Evolutionary conservation across 1,140 invertebrate genomes (phyloP).

Genomic region (Heterodera schachtii): DNA sequence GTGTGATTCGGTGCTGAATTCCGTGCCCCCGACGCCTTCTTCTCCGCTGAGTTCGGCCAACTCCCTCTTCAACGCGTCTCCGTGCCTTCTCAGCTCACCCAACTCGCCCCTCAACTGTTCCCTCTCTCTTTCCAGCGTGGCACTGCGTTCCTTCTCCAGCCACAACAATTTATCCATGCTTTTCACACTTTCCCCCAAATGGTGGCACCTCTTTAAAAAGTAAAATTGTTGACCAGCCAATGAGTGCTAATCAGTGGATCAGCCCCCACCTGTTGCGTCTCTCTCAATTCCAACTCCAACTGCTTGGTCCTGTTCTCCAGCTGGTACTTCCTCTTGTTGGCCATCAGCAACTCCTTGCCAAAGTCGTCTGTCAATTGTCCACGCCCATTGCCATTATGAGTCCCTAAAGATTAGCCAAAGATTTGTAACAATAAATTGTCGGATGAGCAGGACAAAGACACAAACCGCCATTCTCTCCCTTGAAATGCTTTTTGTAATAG

Average conservation of each 20-base stretch:
- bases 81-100: constrained; percentile 21
- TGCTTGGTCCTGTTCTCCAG: constrained; percentile 35
- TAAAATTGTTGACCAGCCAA: not conserved
- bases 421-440: too few species aligned
- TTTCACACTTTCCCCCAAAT: constrained; percentile 31
- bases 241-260: too few species aligned
- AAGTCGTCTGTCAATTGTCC: constrained; percentile 32
- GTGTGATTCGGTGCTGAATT: not conserved
- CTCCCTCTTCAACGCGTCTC: constrained; percentile 35
- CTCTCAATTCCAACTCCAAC: constrained; percentile 32
- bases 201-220: constrained; percentile 1
- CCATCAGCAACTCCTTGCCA: constrained; percentile 43
- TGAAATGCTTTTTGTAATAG: constrained; percentile 38
- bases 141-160: constrained; percentile 46
- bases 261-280: constrained; percentile 17
- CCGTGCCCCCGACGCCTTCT: not conserved
- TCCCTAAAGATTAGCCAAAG: not conserved
- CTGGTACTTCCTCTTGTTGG: constrained; percentile 44
- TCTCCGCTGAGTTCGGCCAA: not conserved
- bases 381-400: constrained; percentile 30
- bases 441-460: not conserved
- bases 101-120: constrained; percentile 13
- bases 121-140: constrained; percentile 25
- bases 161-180: constrained; percentile 36
- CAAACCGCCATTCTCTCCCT: constrained; percentile 25